phyloP scores from a whole-genome alignment of 2,797 vertebrate genomes.

The Sebastes steindachneri region DNA sequence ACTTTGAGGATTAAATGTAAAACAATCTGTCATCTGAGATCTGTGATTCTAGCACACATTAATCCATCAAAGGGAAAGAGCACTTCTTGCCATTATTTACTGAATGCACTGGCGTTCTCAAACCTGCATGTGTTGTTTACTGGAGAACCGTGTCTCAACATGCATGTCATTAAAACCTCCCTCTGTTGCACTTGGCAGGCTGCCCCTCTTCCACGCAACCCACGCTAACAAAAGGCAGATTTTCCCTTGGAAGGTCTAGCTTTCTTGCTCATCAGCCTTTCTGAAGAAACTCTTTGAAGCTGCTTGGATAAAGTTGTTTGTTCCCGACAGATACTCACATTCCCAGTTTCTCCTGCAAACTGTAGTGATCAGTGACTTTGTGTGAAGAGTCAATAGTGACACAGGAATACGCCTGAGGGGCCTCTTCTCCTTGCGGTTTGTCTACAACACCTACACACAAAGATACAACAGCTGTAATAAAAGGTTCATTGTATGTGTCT shows the following conservation, averaged over 20 bases:
- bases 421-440: conserved; percentile 52
- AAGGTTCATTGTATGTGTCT: not conserved
- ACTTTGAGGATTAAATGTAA: not conserved
- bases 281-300: not conserved
- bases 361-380: conserved; percentile 84
- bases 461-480: not conserved
- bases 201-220: not conserved
- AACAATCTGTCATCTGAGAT: not conserved
- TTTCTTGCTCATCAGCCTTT: not conserved
- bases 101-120: too few relatives aligned
- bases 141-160: conserved; percentile 28
- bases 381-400: conserved; percentile 81
- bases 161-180: not conserved
- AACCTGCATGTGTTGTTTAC: not conserved
- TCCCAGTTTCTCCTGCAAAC: conserved; percentile 87
- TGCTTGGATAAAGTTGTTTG: not conserved
- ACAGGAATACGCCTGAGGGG: conserved; percentile 34
- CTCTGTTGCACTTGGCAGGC: not conserved
- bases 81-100: not conserved
- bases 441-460: conserved; percentile 34
- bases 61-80: not conserved
- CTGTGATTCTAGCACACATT: not conserved
- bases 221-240: rapidly evolving
- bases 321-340: conserved; percentile 82
- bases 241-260: not conserved